Evolutionary conservation across 1,140 invertebrate species (phyloP).

Genomic region (Zaprionus tsacasi): DNA sequence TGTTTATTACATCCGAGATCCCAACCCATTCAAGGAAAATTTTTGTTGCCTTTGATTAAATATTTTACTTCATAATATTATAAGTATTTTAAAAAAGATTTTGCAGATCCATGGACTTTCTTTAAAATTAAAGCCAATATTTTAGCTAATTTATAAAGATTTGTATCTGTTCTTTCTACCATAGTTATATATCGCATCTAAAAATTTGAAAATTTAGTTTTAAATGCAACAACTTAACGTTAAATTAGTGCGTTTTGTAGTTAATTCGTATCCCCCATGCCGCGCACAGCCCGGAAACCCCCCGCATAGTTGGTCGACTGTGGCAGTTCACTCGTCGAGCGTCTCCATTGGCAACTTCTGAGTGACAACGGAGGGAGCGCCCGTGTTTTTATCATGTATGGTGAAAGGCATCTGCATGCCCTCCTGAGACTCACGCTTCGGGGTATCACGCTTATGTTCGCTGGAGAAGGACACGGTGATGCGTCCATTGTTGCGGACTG

Average conservation of each 20-base stretch:
- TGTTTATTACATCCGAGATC: too few species aligned
- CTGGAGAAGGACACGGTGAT: constrained; percentile 69
- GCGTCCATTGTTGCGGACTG: constrained; percentile 61
- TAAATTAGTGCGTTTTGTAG: not conserved
- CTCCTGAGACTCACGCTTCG: constrained; percentile 76
- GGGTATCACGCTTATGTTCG: constrained; percentile 63
- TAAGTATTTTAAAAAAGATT: too few species aligned
- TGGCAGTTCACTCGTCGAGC: constrained; percentile 26
- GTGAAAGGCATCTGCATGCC: constrained; percentile 64
- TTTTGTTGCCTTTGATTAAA: too few species aligned
- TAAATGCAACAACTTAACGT: constrained; percentile 7
- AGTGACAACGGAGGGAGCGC: constrained; percentile 6
- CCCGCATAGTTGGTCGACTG: not conserved
- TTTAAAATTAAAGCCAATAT: too few species aligned
- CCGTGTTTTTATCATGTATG: constrained; percentile 21
- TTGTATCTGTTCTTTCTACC: too few species aligned
- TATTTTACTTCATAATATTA: too few species aligned
- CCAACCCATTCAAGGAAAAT: too few species aligned
- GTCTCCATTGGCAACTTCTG: constrained; percentile 45
- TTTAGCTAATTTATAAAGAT: too few species aligned
- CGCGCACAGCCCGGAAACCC: constrained; percentile 9
- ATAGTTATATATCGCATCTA: too few species aligned
- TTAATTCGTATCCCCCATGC: not conserved
- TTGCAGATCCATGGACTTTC: too few species aligned
- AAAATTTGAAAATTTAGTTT: not conserved